phyloP scores from a whole-genome alignment of 2,888 invertebrate genomes.

The Perithous albicinctus region DNA sequence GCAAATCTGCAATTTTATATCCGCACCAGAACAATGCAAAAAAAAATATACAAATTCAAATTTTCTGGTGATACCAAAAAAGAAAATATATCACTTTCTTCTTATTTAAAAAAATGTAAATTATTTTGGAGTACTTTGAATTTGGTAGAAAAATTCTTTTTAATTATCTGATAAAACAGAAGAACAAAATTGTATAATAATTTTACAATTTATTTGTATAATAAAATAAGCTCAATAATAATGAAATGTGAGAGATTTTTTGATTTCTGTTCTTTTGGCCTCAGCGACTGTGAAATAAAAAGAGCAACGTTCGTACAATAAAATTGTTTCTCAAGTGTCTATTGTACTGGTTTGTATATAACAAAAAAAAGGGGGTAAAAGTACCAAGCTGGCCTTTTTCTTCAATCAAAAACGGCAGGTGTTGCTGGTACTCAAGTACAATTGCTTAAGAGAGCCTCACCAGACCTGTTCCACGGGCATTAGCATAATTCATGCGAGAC shows the following conservation, averaged over 20 bases:
- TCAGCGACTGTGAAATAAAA: neutral
- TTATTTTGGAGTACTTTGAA: no score
- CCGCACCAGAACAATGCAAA: no score
- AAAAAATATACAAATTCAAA: no score
- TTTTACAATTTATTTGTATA: no score
- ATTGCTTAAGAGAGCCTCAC: slow-evolving; percentile 21
- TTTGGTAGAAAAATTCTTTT: no score
- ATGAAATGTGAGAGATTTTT: neutral
- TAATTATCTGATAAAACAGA: no score
- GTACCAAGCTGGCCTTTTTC: slow-evolving; percentile 1
- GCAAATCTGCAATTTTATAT: no score
- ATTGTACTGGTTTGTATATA: neutral
- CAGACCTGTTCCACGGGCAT: slow-evolving; percentile 11
- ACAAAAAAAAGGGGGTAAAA: neutral
- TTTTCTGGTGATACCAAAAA: no score
- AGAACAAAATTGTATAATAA: no score
- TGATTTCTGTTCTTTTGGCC: neutral
- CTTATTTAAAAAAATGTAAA: no score
- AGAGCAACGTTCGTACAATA: neutral
- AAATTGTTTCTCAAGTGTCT: neutral
- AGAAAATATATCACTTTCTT: no score
- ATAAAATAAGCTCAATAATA: no score
- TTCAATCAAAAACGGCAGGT: slow-evolving; percentile 11
- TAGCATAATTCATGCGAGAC: slow-evolving; percentile 15
- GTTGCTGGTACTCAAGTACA: slow-evolving; percentile 17